Conservation (phyloP, 2,113 vertebrate genomes). For the Psammodynastes pulverulentus region DNA sequence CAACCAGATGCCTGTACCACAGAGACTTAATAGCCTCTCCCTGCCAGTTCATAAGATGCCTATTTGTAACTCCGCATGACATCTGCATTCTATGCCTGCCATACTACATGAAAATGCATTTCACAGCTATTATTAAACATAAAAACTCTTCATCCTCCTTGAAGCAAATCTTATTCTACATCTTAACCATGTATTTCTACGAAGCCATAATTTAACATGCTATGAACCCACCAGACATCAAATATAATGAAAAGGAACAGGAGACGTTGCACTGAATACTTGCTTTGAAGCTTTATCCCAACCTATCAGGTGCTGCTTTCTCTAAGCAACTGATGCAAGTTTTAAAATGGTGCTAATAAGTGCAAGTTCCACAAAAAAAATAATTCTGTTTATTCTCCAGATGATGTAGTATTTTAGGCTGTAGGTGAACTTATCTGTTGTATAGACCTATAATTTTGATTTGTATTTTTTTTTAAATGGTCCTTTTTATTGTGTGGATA, state of each 20-base stretch:
- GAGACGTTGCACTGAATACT: constrained; percentile 75
- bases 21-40: constrained; percentile 75
- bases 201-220: constrained; percentile 78
- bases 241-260: constrained; percentile 68
- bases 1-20: constrained; percentile 67
- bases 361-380: constrained; percentile 72
- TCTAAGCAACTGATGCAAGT: constrained; percentile 72
- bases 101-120: constrained; percentile 67
- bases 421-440: constrained; percentile 69
- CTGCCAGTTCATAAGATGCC: constrained; percentile 57
- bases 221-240: constrained; percentile 72
- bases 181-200: constrained; percentile 69
- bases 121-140: constrained; percentile 61
- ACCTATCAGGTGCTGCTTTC: constrained; percentile 68
- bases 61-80: constrained; percentile 67
- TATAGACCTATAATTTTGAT: constrained; percentile 76
- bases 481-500: constrained; percentile 78
- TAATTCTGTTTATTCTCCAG: constrained; percentile 67
- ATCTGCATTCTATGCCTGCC: constrained; percentile 59
- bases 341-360: constrained; percentile 85
- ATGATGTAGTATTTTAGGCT: constrained; percentile 77
- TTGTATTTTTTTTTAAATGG: constrained; percentile 66
- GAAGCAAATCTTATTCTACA: constrained; percentile 59
- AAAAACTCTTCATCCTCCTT: constrained; percentile 58
- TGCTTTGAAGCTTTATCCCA: constrained; percentile 77